A percentile compares a stretch with the other conserved stretches of the same genome.
These are phyloP conservation scores for Enteromius afrohamiltoni DNA, from an alignment of 2,797 vertebrate species.

Conservation along the genomic window DNA sequence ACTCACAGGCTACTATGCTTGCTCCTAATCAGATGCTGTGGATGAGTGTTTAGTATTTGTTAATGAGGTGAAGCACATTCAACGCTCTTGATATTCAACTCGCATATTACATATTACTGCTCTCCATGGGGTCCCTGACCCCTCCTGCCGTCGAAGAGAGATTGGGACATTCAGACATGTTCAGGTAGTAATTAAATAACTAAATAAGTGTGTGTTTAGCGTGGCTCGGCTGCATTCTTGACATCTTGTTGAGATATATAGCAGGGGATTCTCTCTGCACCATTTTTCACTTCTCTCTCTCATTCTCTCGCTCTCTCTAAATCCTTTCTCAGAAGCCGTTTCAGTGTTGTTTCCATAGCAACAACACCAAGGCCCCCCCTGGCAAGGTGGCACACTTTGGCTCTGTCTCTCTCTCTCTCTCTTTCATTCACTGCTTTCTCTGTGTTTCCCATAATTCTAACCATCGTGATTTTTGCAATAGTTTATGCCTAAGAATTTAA, in stretches of 20 bases:
- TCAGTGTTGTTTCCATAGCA: conserved; percentile 52
- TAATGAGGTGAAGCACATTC: conserved; percentile 13
- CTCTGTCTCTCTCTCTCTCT: background rate
- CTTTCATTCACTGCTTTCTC: background rate
- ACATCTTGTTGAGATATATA: conserved; percentile 10
- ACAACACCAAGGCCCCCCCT: conserved; percentile 23
- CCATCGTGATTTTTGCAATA: background rate
- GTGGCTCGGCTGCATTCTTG: background rate
- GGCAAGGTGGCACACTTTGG: conserved; percentile 14
- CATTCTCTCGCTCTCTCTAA: conserved; percentile 13
- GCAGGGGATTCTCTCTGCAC: background rate
- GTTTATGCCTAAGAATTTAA: background rate
- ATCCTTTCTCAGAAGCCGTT: conserved; percentile 28
- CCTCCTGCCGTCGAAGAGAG: background rate
- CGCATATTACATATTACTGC: background rate
- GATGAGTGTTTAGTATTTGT: conserved; percentile 6
- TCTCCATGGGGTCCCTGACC: background rate
- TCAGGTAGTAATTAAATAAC: background rate
- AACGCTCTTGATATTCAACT: conserved; percentile 13
- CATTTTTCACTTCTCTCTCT: background rate
- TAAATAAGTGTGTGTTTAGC: conserved; percentile 1
- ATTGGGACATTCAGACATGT: background rate
- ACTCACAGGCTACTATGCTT: background rate
- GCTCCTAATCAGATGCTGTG: conserved; percentile 13
- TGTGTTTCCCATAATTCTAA: conserved; percentile 1